These are phyloP conservation scores for Drosophila robusta DNA, from an alignment of 2,888 invertebrate genomes.

Conservation along the genomic window DNA sequence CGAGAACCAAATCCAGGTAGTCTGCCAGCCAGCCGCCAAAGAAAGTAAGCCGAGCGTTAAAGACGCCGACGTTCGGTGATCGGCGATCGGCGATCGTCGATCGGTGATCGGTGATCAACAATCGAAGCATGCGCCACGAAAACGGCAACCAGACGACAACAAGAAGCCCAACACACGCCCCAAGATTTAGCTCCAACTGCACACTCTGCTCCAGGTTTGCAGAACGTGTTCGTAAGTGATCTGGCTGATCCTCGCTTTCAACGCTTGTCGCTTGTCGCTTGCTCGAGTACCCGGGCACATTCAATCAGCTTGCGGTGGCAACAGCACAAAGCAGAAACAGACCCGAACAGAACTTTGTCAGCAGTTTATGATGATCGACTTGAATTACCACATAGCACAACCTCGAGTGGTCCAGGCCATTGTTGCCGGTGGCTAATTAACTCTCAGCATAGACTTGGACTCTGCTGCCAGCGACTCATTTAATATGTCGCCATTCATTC, in stretches of 20 bases:
- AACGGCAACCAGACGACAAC: conserved; percentile 23
- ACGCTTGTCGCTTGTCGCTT: conserved; percentile 19
- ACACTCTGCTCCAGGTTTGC: conserved; percentile 4
- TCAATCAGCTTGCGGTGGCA: conserved; percentile 63
- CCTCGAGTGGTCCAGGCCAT: conserved; percentile 12
- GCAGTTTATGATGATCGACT: conserved; percentile 71
- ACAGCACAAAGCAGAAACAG: conserved; percentile 23
- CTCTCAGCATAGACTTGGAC: conserved; percentile 26
- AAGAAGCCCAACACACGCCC: conserved; percentile 50
- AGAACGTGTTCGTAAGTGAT: conserved; percentile 49
- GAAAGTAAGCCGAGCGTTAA: conserved; percentile 56
- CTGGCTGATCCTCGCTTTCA: conserved; percentile 30
- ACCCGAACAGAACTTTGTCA: conserved; percentile 63
- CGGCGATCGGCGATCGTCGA: conserved; percentile 16
- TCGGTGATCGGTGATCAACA: conserved; percentile 8
- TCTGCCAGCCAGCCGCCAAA: conserved; percentile 14
- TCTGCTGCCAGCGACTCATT: conserved; percentile 18
- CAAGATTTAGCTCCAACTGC: conserved; percentile 2
- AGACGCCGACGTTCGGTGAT: conserved; percentile 34
- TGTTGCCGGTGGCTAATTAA: conserved; percentile 47
- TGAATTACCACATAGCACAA: conserved; percentile 57
- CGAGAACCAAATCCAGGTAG: conserved; percentile 52
- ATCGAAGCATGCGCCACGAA: conserved; percentile 42
- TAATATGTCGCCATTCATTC: conserved; percentile 10
- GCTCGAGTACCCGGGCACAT: conserved; percentile 22